phyloP scores from a whole-genome alignment of 2,797 vertebrate genomes.

The Oreochromis grahami region DNA sequence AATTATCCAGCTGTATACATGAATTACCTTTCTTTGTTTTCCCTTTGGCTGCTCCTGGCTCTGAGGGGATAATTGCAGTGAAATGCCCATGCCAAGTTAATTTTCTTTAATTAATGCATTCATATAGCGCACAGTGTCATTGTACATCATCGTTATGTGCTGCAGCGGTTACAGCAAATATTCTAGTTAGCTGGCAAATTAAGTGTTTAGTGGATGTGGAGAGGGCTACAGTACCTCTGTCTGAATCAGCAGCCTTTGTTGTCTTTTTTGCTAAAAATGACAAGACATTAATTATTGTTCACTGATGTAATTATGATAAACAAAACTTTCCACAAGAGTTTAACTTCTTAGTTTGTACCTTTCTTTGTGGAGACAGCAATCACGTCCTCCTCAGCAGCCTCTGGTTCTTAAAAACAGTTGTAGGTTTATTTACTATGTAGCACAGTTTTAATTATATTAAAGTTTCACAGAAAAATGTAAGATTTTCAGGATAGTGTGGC shows the following conservation, averaged over 20 bases:
- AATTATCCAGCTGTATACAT: not conserved
- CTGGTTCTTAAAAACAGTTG: conserved; percentile 25
- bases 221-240: conserved; percentile 35
- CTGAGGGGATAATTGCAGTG: conserved; percentile 32
- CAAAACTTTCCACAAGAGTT: not conserved
- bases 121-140: not conserved
- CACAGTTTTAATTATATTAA: not conserved
- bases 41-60: not conserved
- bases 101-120: conserved; percentile 16
- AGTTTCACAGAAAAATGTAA: not conserved
- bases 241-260: conserved; percentile 15
- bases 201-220: not conserved
- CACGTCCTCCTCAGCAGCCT: conserved; percentile 21
- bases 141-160: not conserved
- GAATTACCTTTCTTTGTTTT: conserved; percentile 46
- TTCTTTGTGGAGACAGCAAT: conserved; percentile 34
- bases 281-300: not conserved
- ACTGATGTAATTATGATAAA: not conserved
- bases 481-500: not conserved
- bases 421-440: not conserved
- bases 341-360: conserved; percentile 23
- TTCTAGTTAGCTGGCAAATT: not conserved
- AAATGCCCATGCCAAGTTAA: conserved; percentile 1
- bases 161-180: not conserved
- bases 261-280: conserved; percentile 47